Evolutionary conservation across 2,888 invertebrate species (phyloP).

Genomic region (Ophion ventricosus): DNA sequence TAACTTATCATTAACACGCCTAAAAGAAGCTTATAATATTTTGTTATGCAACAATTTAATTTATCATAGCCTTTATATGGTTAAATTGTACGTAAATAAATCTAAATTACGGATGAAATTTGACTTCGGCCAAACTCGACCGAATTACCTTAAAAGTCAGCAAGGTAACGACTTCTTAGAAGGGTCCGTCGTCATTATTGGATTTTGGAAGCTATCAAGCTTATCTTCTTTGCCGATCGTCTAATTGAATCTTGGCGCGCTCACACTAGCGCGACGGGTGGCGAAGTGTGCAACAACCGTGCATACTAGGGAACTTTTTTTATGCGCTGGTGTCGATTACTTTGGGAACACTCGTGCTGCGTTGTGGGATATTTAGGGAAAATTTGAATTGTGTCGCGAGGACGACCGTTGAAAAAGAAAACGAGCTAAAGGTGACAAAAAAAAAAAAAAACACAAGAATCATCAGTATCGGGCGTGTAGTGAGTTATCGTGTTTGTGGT

Average conservation of each 20-base stretch:
- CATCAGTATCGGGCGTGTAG: background rate
- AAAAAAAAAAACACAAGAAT: conserved; percentile 14
- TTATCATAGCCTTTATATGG: no score
- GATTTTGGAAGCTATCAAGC: no score
- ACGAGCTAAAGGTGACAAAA: conserved; percentile 17
- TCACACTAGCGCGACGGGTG: background rate
- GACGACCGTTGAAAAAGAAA: conserved; percentile 54
- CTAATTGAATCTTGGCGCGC: background rate
- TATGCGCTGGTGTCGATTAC: conserved; percentile 6
- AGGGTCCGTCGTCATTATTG: no score
- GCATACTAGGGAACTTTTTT: conserved; percentile 48
- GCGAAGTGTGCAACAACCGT: background rate
- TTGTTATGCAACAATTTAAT: no score
- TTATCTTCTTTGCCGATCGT: background rate
- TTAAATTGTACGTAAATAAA: no score
- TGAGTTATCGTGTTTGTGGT: background rate
- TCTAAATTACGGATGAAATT: no score
- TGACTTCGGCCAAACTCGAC: no score
- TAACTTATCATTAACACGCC: no score
- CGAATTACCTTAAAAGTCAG: no score
- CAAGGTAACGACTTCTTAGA: no score
- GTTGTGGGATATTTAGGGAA: conserved; percentile 40
- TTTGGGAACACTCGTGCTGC: conserved; percentile 52
- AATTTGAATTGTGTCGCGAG: conserved; percentile 54
- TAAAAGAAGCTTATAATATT: no score